These are phyloP conservation scores for Lottia scabra DNA, from an alignment of 2,888 invertebrate species.

Conservation along the genomic window DNA sequence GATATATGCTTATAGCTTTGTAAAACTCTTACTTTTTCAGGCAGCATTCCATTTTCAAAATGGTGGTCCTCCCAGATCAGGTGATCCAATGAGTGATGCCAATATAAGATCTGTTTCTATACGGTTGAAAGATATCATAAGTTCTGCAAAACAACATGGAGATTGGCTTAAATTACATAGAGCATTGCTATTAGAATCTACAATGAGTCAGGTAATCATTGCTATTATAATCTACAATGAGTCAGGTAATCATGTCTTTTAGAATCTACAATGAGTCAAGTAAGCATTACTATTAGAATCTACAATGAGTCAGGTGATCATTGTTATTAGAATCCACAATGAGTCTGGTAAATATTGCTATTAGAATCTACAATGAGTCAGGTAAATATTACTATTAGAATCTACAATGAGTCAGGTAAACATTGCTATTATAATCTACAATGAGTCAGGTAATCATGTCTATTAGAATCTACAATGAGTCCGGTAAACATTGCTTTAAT, in stretches of 20 bases:
- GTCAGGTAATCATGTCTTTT: too few relatives aligned
- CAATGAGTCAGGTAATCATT: conserved; percentile 50
- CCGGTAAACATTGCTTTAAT: conserved; percentile 52
- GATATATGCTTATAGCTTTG: too few relatives aligned
- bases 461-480: too few relatives aligned
- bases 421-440: neutral
- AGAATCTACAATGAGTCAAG: too few relatives aligned
- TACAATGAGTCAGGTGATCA: too few relatives aligned
- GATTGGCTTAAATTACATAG: conserved; percentile 59
- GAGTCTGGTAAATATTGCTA: too few relatives aligned
- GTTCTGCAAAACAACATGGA: conserved; percentile 37
- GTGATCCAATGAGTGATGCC: conserved; percentile 54
- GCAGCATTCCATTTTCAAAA: conserved; percentile 65
- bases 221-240: too few relatives aligned
- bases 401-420: too few relatives aligned
- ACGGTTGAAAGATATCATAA: conserved; percentile 46
- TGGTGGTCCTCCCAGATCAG: conserved; percentile 52
- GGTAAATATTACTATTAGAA: too few relatives aligned
- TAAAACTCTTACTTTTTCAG: conserved; percentile 35
- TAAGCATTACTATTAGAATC: too few relatives aligned
- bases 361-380: too few relatives aligned
- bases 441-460: conserved; percentile 15
- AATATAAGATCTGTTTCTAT: conserved; percentile 44
- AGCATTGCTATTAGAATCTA: conserved; percentile 50
- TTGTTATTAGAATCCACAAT: too few relatives aligned